Percentiles rank a stretch among this genome's conserved stretches.
Evolutionary conservation across 1,140 invertebrate genomes (phyloP).

Genomic region (Eubasilissa regina): DNA sequence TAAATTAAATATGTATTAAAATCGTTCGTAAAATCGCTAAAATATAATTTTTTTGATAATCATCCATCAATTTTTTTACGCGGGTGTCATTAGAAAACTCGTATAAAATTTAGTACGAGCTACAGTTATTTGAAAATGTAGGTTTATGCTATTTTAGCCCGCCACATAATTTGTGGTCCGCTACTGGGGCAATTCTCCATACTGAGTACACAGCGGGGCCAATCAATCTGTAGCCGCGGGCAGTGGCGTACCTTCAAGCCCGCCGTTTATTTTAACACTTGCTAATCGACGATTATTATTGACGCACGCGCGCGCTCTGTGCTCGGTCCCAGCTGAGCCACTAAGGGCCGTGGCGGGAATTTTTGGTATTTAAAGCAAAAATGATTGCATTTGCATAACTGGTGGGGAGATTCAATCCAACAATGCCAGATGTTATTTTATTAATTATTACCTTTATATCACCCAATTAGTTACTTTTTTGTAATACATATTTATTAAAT

Average conservation of each 20-base stretch:
- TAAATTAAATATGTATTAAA: too few relatives aligned
- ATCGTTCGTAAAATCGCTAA: too few relatives aligned
- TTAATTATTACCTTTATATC: background rate
- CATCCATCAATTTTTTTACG: too few relatives aligned
- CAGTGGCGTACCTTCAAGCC: slow-evolving; percentile 36
- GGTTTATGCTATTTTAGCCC: too few relatives aligned
- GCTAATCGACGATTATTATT: slow-evolving; percentile 44
- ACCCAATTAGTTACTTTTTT: background rate
- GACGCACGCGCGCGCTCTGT: slow-evolving; percentile 16
- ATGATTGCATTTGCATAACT: background rate
- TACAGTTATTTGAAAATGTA: too few relatives aligned
- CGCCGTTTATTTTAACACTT: slow-evolving; percentile 41
- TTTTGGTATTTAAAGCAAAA: slow-evolving; percentile 1
- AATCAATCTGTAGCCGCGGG: slow-evolving; percentile 31
- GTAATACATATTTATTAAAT: background rate
- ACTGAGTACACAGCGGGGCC: slow-evolving; percentile 1
- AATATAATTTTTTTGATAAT: too few relatives aligned
- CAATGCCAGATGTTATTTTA: too few relatives aligned
- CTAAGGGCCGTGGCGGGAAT: slow-evolving; percentile 1
- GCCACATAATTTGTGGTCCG: background rate
- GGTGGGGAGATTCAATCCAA: background rate
- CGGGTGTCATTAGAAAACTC: too few relatives aligned
- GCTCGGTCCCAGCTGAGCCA: background rate
- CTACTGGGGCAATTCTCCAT: slow-evolving; percentile 17
- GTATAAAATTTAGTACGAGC: too few relatives aligned